phyloP scores from a whole-genome alignment of 2,113 vertebrate genomes.

The Delphinapterus leucas region DNA sequence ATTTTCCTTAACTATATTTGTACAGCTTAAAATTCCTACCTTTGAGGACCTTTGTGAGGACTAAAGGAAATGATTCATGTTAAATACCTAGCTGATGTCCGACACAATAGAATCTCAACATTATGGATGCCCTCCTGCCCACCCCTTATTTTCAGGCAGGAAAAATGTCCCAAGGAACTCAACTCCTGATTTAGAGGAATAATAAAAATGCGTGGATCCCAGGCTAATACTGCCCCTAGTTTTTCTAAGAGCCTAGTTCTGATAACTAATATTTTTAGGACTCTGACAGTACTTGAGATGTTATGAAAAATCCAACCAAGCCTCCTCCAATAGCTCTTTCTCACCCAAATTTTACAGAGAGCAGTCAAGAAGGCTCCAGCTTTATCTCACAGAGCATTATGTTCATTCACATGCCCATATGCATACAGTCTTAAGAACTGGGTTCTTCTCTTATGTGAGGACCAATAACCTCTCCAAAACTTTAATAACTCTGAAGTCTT shows the following conservation, averaged over 20 bases:
- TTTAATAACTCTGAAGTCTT: background rate
- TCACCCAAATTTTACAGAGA: background rate
- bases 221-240: background rate
- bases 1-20: background rate
- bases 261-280: background rate
- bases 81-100: background rate
- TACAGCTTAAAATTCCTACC: background rate
- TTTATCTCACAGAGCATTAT: background rate
- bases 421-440: background rate
- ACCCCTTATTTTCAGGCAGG: background rate
- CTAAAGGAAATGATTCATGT: background rate
- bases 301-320: background rate
- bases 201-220: background rate
- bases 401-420: background rate
- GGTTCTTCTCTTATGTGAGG: background rate
- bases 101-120: background rate
- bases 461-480: background rate
- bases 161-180: background rate
- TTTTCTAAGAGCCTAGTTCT: background rate
- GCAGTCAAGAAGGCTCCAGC: background rate
- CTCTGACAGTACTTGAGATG: background rate
- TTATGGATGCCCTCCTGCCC: background rate
- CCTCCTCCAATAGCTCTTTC: background rate
- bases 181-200: background rate
- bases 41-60: background rate